Percentiles rank a stretch among this genome's conserved stretches.
Evolutionary conservation across 2,888 invertebrate genomes (phyloP).

Genomic region (Tinea pellionella): DNA sequence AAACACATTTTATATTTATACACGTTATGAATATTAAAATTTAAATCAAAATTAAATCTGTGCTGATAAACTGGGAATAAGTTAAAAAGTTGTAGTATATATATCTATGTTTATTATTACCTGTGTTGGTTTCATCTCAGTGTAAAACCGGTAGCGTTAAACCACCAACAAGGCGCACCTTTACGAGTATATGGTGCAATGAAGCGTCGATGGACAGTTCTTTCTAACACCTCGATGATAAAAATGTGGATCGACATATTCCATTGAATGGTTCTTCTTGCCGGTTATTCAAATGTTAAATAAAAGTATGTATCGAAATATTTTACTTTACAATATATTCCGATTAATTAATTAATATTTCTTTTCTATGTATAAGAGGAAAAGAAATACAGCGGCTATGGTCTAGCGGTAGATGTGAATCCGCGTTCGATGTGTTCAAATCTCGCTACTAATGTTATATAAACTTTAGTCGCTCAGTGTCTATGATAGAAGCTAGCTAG

Average conservation of each 20-base stretch:
- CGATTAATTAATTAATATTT: no score
- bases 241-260: neutral
- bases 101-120: conserved; percentile 45
- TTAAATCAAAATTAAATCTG: neutral
- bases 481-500: no score
- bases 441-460: no score
- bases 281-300: no score
- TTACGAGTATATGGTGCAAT: conserved; percentile 5
- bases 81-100: neutral
- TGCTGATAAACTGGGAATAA: neutral
- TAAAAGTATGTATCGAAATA: no score
- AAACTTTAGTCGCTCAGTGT: no score
- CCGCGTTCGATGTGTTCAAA: no score
- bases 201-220: conserved; percentile 14
- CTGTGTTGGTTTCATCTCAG: conserved; percentile 22
- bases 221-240: neutral
- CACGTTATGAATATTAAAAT: neutral
- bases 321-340: no score
- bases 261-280: neutral
- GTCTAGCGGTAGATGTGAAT: no score
- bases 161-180: conserved; percentile 3
- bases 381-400: no score
- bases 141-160: conserved; percentile 61
- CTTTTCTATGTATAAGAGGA: no score
- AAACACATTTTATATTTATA: neutral